Evolutionary conservation across 2,797 vertebrate species (phyloP), one percentile per base, ranked within the genome.

Genomic region (Poecilia wingei): DNA sequence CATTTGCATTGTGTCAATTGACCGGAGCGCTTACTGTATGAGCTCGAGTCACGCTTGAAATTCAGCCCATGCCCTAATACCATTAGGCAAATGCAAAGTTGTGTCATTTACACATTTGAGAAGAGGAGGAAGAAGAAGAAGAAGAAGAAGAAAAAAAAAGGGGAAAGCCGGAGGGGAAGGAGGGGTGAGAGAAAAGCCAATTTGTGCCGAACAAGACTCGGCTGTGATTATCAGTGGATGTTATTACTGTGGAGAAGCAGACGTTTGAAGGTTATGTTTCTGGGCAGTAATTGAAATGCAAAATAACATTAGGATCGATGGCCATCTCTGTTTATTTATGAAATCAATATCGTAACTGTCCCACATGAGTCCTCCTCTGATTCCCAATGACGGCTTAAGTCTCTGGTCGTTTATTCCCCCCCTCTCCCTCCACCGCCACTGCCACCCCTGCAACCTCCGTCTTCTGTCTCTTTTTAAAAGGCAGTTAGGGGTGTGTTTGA

Each of bases 281-380:
- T 92, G 95, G 96, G 92, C 95, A 95, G 96, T 97, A 96, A 97
- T 97, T 97, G 96, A 97, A 97, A 97, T 97, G 96, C 96, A 97
- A 96, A 97, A 96, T 97, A 96, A 96, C 97, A 96, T 97, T 96
- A 96, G 96, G 96, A 97, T 97, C 93, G 96, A 97, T 95, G 96
- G 95, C 95, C 95, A 96, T 95, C 96, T 95, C 96, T 97, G 96
- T 97, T 98, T 97, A 97, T 97, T 97, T 97, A 97, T 97, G 96
- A 97, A 96, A 97, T 97, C 97, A 96, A 97, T 97, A 97, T 94
- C 92, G 95, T 95, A 96, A 96, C 96, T 96, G 96, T 96, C 96
- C 95, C 95, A 96, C 96, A 94, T 93, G 95, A 94, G 92, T 92
- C 88, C 91, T 84, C 86, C 90, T 92, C 93, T 94, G 93, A 93